Evolutionary conservation across 1,140 invertebrate genomes (phyloP).

Genomic region (Temnothorax longispinosus): DNA sequence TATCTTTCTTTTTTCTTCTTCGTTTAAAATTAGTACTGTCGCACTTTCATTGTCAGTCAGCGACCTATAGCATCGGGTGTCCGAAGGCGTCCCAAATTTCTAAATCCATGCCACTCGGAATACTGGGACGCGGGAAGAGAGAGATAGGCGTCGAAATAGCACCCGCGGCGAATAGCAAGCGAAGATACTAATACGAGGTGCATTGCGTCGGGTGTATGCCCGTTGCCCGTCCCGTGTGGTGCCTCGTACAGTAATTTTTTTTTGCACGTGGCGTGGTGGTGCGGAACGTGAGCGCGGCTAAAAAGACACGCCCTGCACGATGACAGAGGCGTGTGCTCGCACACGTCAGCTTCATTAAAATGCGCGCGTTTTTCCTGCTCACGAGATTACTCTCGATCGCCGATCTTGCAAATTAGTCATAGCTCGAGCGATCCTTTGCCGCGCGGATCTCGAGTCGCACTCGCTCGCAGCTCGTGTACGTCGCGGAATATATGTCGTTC

Average conservation of each 20-base stretch:
- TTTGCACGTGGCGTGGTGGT: background rate
- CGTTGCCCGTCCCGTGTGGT: background rate
- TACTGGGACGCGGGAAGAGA: background rate
- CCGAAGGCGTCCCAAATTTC: background rate
- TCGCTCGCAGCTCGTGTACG: background rate
- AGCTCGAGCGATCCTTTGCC: background rate
- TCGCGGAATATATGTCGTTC: conserved; percentile 31
- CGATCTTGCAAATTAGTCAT: conserved; percentile 11
- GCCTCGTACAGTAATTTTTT: background rate
- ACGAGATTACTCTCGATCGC: conserved; percentile 2
- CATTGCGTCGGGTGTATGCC: background rate
- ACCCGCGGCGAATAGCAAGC: conserved; percentile 1
- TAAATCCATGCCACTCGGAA: background rate
- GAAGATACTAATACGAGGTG: background rate
- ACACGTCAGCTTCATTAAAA: conserved; percentile 29
- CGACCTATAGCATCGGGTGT: background rate
- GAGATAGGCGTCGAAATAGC: conserved; percentile 1
- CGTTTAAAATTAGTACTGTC: background rate
- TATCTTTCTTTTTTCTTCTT: background rate
- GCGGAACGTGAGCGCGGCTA: conserved; percentile 1
- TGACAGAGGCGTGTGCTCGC: background rate
- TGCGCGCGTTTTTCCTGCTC: conserved; percentile 2
- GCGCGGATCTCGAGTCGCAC: too few relatives aligned
- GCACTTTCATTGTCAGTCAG: background rate
- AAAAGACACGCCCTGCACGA: background rate